Evolutionary conservation across 1,140 invertebrate species (phyloP).

Genomic region (Nautilus pompilius): DNA sequence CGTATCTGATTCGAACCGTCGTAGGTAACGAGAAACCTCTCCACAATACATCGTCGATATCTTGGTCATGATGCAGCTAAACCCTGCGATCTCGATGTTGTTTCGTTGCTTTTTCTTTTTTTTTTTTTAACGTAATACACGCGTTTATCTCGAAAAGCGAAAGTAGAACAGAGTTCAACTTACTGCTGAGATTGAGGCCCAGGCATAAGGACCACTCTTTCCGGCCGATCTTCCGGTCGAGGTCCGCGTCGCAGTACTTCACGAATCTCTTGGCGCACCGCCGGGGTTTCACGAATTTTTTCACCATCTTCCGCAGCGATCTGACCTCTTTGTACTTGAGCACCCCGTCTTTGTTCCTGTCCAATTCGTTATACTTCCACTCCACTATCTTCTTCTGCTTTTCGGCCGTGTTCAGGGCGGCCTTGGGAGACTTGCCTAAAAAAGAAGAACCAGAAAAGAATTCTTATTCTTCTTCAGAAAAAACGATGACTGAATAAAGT

Average conservation of each 20-base stretch:
- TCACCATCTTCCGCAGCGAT: conserved; percentile 74
- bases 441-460: no score
- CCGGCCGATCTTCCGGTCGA: conserved; percentile 70
- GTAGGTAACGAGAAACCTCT: no score
- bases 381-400: conserved; percentile 58
- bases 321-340: conserved; percentile 77
- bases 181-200: conserved; percentile 61
- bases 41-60: no score
- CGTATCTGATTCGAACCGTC: no score
- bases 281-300: conserved; percentile 81
- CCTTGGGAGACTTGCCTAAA: no score
- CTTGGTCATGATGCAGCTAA: no score
- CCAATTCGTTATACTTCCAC: conserved; percentile 85
- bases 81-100: no score
- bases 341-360: conserved; percentile 71
- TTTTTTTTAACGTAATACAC: no score
- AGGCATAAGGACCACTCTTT: conserved; percentile 81
- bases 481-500: no score
- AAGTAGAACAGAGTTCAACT: conserved; percentile 20
- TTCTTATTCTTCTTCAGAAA: no score
- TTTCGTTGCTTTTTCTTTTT: no score
- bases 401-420: conserved; percentile 8
- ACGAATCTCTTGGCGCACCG: conserved; percentile 85
- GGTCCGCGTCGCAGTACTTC: conserved; percentile 77
- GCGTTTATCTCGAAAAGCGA: no score